Base-by-base conservation (phyloP, 2,113 vertebrate genomes). In the Oxyura jamaicensis region DNA sequence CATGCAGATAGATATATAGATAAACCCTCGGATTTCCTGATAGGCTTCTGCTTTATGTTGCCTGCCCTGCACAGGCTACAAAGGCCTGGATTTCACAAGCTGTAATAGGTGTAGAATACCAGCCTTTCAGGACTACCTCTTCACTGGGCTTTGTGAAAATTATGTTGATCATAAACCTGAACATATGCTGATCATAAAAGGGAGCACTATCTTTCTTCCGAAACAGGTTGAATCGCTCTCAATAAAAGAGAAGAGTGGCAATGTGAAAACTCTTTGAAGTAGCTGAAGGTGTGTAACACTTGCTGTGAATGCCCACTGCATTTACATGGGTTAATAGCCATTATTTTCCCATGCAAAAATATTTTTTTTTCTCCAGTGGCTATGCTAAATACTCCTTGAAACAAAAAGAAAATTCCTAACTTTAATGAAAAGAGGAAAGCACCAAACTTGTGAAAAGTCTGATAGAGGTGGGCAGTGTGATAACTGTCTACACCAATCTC, bases 171-270 rank as follows among this genome's bases (percentile, higher is more conserved):
- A 41, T 95, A 92, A 92, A 95, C 77, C 86, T 83, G 86, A 86
- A 60, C 73, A 76, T 83, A 80, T 75, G 77, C 52, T 94, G 92
- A 86, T 92, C 83, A 66, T 84, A 93, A 92, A 95, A 75, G 39
- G 6, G 52, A 86, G 16, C 20, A 75, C 13, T 26, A 13, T 93
- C 78, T 91, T 96, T 96, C 90, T 94, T 93, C 42, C 29, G 53
- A 88, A 95, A 81, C 52, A 65, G 35, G 29, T 77, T 91, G 72
- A 94, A 77, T 78, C 65, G 68, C 9, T 76, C 39, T 83, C 65
- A 41, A 52, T 78, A 68, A 91, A 93, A 91, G 16, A 67, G 41
- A 56, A 73, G 39, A 86, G 28, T 81, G 25, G 36, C 67, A 95
- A 85, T 1, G 2, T 41, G 35, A 86, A 90, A 77, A 52, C 18